Base-by-base conservation (phyloP, 2,113 vertebrate genomes). In the Abramis brama region DNA sequence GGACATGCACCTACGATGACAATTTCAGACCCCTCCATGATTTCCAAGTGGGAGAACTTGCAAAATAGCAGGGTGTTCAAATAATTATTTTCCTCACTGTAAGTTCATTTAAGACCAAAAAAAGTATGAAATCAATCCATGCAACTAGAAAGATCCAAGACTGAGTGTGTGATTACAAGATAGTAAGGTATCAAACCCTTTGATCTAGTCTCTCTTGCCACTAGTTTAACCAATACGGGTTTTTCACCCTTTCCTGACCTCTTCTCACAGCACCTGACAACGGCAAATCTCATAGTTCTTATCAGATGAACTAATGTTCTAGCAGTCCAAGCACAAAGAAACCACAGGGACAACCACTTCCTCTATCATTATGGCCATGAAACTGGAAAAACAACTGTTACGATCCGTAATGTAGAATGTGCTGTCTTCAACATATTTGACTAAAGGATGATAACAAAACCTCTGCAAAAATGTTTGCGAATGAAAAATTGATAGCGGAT, bases 401-500 rank as follows among this genome's bases (percentile, higher is more conserved):
- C 10, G 47, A 17, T 45, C 62, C 3, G 0, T 60, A 43, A 43
- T 80, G 5, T 33, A 59, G 77, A 60, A 79, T 79, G 36, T 64
- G 59, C 59, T 19, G 57, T 19, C 6, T 27, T 80, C 79, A 47
- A 62, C 59, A 64, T 64, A 66, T 80, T n/a, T 47, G 59, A 66
- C 59, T 19, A 27, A 36, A 43, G 33, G n/a, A 25, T 80, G 59
- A 62, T 27, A 47, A 47, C 57, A 80, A 62, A 62, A 64, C 23
- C 45, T 30, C 2, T 70, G 27, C 17, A 50, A 68, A 70, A 82
- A 68, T 17, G 64, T 50, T 66, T 66, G 79, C 25, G 25, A 66
- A 82, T 68, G 79, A 68, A 66, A 50, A 66, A 68, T 47, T 19
- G 60, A 68, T 52, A 68, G n/a, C 0, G 47, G 64, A 82, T 45